Percentiles rank a stretch among this genome's conserved stretches.
Evolutionary conservation across 2,797 vertebrate genomes (phyloP).

Genomic region (Tadarida brasiliensis): DNA sequence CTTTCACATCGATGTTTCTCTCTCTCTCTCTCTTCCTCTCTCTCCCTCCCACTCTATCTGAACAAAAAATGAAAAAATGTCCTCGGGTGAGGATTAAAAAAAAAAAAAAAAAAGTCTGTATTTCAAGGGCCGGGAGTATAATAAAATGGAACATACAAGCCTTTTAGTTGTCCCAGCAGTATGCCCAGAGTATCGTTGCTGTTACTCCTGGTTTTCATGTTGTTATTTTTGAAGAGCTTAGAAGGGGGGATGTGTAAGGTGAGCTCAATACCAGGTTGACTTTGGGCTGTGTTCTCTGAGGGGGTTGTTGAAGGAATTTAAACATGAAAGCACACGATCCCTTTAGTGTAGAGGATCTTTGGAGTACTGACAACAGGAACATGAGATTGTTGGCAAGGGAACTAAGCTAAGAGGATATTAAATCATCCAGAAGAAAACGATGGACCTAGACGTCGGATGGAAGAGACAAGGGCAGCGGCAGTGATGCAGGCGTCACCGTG

Average conservation of each 20-base stretch:
- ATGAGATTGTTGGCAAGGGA: background rate
- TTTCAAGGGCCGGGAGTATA: conserved; percentile 72
- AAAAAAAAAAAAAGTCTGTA: conserved; percentile 67
- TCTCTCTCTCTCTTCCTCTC: too few relatives aligned
- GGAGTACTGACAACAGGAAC: background rate
- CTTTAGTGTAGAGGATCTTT: background rate
- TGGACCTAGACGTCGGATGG: background rate
- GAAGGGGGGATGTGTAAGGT: background rate
- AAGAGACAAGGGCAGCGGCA: background rate
- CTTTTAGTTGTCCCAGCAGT: background rate
- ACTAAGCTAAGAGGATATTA: background rate
- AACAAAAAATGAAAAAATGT: too few relatives aligned
- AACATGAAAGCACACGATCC: background rate
- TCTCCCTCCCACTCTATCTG: too few relatives aligned
- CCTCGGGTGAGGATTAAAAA: too few relatives aligned
- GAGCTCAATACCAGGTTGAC: background rate
- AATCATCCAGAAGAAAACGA: background rate
- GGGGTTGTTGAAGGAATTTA: background rate
- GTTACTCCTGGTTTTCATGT: background rate
- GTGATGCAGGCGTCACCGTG: rapidly evolving
- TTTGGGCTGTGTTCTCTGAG: background rate
- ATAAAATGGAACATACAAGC: conserved; percentile 72
- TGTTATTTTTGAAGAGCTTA: conserved; percentile 6
- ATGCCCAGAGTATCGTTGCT: background rate
- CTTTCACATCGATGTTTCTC: too few relatives aligned